Base-by-base conservation (phyloP, 35 echinoderm and acorn worm genomes). In the Strongylocentrotus purpuratus region DNA sequence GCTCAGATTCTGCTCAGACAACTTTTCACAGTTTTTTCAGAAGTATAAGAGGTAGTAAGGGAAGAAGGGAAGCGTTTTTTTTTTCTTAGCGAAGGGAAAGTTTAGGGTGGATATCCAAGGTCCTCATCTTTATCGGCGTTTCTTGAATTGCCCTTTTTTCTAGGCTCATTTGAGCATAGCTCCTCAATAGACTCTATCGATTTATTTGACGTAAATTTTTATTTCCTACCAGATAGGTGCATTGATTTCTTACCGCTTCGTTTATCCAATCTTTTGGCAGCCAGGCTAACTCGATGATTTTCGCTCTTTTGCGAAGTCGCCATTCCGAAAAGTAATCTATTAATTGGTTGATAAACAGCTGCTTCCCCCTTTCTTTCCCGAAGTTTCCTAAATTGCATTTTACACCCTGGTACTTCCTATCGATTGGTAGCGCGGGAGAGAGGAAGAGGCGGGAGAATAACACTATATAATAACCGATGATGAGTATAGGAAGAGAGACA, bases 181-280 rank as follows among this genome's bases (percentile, higher is more conserved):
- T 89, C 45, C 33, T 89, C 87, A 45, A 89, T 89, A 45, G 87
- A 33, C 32, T 33, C 6, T 89, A 89, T 89, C 87, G 87, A 89
- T 89, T 89, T 45, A 89, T 33, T 89, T 89, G 87, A 45, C 33
- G 87, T 46, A 8, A 1, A 89, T n/a, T 45, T 89, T 89, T 89
- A 45, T 89, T 89, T 89, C 87, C 32, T 89, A 17, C 87, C 17
- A 89, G 45, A 89, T 17, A 46, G 33, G 12, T 18, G 87, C 87
- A 89, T 89, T 89, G 87, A 89, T 89, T 89, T 89, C 87, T 78
- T 78, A 78, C 22, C 65, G 65, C 65, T 78, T n/a, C 65, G 65
- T 78, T 78, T 78, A 78, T 78, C 65, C 65, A 78, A 28, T 78
- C 65, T 78, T 78, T 22, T 22, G 65, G 65, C 22, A 78, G 65